Conservation (phyloP, 1,140 invertebrate species). For the Belonocnema kinseyi region DNA sequence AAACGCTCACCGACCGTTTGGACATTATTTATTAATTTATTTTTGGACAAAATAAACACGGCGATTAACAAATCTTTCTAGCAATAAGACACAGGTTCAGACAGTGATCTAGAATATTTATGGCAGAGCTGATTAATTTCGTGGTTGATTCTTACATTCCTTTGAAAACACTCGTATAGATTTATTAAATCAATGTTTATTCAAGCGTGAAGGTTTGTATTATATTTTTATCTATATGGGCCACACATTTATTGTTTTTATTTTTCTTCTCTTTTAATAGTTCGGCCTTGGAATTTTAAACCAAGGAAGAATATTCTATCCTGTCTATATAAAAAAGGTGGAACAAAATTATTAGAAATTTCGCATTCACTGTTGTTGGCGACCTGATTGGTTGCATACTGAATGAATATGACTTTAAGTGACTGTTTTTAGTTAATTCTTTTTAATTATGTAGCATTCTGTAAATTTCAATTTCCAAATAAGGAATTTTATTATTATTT, state of each 20-base stretch:
- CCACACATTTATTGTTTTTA: neutral
- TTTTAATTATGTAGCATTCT: too few relatives aligned
- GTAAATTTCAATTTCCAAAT: too few relatives aligned
- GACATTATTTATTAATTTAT: constrained; percentile 24
- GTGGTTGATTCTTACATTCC: neutral
- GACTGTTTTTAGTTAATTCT: too few relatives aligned
- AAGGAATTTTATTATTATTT: too few relatives aligned
- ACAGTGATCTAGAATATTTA: constrained; percentile 19
- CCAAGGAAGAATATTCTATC: too few relatives aligned
- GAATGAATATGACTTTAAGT: too few relatives aligned
- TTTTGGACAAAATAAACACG: constrained; percentile 25
- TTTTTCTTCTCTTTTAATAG: neutral
- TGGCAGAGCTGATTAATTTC: constrained; percentile 4
- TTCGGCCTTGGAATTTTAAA: too few relatives aligned
- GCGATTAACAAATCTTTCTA: constrained; percentile 21
- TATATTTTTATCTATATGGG: neutral
- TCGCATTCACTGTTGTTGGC: too few relatives aligned
- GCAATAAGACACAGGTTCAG: constrained; percentile 28
- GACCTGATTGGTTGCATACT: too few relatives aligned
- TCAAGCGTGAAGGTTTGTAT: neutral
- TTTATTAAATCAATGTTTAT: constrained; percentile 10
- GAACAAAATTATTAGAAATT: too few relatives aligned
- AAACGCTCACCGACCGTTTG: constrained; percentile 13
- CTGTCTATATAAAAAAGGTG: too few relatives aligned
- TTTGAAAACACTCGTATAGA: neutral